Conservation (phyloP, 2,888 invertebrate genomes). For the Gari tellinella region DNA sequence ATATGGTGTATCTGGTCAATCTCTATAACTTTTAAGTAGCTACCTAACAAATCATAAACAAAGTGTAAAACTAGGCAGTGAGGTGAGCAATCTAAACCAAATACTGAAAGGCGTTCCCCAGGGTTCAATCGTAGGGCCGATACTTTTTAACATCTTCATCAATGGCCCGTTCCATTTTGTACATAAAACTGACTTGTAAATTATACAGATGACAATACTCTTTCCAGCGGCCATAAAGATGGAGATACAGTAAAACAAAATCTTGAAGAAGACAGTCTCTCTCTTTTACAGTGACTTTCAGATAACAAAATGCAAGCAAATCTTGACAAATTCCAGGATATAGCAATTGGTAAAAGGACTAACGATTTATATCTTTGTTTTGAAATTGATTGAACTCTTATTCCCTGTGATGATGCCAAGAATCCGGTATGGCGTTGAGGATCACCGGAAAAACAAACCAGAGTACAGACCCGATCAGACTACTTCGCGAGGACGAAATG, state of each 20-base stretch:
- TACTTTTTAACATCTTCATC: slow-evolving; percentile 18
- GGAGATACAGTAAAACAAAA: background rate
- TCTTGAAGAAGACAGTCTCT: slow-evolving; percentile 15
- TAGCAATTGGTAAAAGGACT: slow-evolving; percentile 29
- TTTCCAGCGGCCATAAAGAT: background rate
- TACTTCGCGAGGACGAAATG: too few species aligned
- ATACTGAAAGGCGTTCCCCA: slow-evolving; percentile 34
- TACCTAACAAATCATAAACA: too few species aligned
- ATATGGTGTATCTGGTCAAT: too few species aligned
- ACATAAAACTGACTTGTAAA: slow-evolving; percentile 15
- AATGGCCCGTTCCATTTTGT: too few species aligned
- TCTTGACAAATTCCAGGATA: slow-evolving; percentile 29
- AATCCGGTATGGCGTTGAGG: too few species aligned
- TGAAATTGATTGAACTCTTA: slow-evolving; percentile 14
- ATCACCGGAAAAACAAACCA: too few species aligned
- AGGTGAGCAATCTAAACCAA: slow-evolving; percentile 7
- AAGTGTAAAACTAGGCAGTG: background rate
- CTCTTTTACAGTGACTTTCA: slow-evolving; percentile 28
- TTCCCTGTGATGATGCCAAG: slow-evolving; percentile 23
- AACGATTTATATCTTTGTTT: slow-evolving; percentile 16
- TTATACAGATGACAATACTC: slow-evolving; percentile 42
- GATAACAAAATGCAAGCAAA: slow-evolving; percentile 32
- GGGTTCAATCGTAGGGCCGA: slow-evolving; percentile 18
- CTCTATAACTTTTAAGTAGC: too few species aligned
- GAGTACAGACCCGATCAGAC: too few species aligned